These are phyloP conservation scores for Steatornis caripensis DNA, from an alignment of 2,113 vertebrate genomes.

Conservation along the genomic window DNA sequence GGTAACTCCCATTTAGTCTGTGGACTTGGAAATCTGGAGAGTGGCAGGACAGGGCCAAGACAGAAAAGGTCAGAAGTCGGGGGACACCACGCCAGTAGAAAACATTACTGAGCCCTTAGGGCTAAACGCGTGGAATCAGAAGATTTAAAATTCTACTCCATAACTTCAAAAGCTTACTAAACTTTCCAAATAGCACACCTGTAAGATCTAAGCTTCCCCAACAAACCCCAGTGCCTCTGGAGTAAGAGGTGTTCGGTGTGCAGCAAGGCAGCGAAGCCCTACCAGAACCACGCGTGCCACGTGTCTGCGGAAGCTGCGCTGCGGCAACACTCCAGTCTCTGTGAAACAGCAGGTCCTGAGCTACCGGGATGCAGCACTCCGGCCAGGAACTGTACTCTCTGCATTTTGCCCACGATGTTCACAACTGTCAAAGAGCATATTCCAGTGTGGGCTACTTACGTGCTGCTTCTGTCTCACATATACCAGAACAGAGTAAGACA, in stretches of 20 bases:
- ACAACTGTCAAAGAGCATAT: background rate
- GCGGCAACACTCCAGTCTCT: background rate
- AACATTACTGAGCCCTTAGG: background rate
- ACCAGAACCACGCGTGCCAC: background rate
- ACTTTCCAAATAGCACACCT: background rate
- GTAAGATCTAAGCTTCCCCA: background rate
- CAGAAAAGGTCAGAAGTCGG: background rate
- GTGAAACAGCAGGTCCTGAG: background rate
- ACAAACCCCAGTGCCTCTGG: rapidly evolving
- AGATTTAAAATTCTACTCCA: background rate
- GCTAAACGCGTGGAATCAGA: background rate
- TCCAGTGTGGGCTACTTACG: background rate
- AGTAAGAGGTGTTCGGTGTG: background rate
- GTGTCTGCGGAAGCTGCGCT: background rate
- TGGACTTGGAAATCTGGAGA: background rate
- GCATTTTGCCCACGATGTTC: background rate
- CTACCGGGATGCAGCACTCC: rapidly evolving
- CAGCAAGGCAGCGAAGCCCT: background rate
- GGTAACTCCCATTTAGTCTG: background rate
- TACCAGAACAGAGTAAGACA: background rate
- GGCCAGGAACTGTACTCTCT: background rate
- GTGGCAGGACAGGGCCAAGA: background rate
- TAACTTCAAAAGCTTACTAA: background rate
- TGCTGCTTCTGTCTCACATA: background rate
- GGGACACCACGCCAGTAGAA: background rate